Base-by-base conservation (phyloP, 2,888 invertebrate species). In the Petrophora chlorosata region DNA sequence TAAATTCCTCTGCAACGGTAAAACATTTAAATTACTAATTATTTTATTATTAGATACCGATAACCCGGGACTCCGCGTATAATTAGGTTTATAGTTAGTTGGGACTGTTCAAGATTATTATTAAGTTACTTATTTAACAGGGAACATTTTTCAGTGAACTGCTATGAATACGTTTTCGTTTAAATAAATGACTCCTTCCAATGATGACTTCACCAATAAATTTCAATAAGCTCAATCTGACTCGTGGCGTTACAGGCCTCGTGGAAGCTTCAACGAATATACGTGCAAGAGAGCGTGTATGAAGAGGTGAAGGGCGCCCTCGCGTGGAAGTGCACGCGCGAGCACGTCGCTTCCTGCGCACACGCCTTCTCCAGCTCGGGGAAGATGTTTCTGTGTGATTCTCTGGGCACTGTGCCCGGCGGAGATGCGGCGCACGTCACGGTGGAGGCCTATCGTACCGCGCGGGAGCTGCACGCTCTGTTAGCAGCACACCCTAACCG, bases 201-300 rank as follows among this genome's bases (percentile, higher is more conserved):
- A n/a, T n/a, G n/a, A n/a, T n/a, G n/a, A n/a, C n/a, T n/a, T n/a
- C n/a, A n/a, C n/a, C n/a, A n/a, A n/a, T n/a, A n/a, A n/a, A n/a
- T n/a, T n/a, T n/a, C n/a, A n/a, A n/a, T n/a, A n/a, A n/a, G n/a
- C n/a, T n/a, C n/a, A n/a, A n/a, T n/a, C n/a, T n/a, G n/a, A 7
- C 7, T n/a, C 4, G 14, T 14, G 3, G 0, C 3, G 23, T 50
- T 44, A 0, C 46, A 51, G 51, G 51, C 46, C 7, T 41, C 51
- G 8, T 51, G 51, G 51, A 46, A 16, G 26, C 23, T 51, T 0
- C 13, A 38, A 4, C 14, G 23, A 1, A 41, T 51, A 23, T 46
- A 15, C 41, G 46, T 41, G 0, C 45, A 51, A 17, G 51, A 45
- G 46, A 51, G 51, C 29, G 42, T 46, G 5, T 51, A 46, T 29